Evolutionary conservation across 2,888 invertebrate genomes (phyloP).

Genomic region (Latrodectus elegans): DNA sequence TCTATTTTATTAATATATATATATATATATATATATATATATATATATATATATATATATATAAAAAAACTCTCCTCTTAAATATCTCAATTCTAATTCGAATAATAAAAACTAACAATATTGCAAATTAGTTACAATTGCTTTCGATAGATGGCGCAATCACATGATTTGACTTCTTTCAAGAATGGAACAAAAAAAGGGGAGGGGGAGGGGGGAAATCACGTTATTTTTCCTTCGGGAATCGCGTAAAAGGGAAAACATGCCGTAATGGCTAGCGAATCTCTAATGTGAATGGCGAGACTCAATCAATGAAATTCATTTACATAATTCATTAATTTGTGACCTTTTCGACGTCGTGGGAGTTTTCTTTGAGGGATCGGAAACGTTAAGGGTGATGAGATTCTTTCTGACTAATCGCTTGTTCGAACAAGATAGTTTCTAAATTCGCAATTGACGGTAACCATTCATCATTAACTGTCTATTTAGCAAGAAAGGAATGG

Average conservation of each 20-base stretch:
- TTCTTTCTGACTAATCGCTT: conserved; percentile 27
- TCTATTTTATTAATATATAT: too few relatives aligned
- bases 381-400: conserved; percentile 2
- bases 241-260: conserved; percentile 14
- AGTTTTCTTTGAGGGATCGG: conserved; percentile 15
- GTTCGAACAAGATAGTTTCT: conserved; percentile 41
- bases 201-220: conserved; percentile 1
- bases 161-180: too few relatives aligned
- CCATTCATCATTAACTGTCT: conserved; percentile 4
- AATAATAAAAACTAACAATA: too few relatives aligned
- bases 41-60: too few relatives aligned
- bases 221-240: conserved; percentile 32
- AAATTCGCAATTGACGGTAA: conserved; percentile 14
- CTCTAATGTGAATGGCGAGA: conserved; percentile 8
- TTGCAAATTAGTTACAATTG: neutral
- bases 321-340: conserved; percentile 65
- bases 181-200: neutral
- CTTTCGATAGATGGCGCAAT: conserved; percentile 27
- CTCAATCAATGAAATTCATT: conserved; percentile 60
- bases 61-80: too few relatives aligned
- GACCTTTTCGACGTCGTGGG: conserved; percentile 43
- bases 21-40: too few relatives aligned
- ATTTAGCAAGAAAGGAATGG: conserved; percentile 9
- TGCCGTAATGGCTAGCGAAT: conserved; percentile 41
- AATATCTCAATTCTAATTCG: too few relatives aligned